Percentiles rank a stretch among this genome's conserved stretches.
Conservation (phyloP, 2,113 vertebrate genomes). For the Actenoides hombroni region DNA sequence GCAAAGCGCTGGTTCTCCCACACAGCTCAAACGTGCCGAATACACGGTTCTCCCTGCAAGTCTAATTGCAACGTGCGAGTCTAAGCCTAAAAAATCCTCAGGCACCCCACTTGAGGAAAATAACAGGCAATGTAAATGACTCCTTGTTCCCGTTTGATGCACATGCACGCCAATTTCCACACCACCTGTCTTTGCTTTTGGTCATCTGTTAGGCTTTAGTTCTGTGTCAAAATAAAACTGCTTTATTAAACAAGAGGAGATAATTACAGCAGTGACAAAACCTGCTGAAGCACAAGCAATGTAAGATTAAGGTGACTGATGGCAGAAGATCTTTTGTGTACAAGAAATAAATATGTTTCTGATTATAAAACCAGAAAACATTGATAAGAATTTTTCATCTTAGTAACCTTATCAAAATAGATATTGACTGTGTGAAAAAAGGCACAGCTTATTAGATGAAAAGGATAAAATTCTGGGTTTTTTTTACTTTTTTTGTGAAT, state of each 20-base stretch:
- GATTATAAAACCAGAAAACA: neutral
- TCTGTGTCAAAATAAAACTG: neutral
- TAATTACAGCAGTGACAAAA: neutral
- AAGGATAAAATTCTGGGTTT: neutral
- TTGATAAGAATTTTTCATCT: neutral
- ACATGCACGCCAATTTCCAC: neutral
- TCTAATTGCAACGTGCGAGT: neutral
- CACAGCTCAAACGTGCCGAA: neutral
- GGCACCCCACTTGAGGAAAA: neutral
- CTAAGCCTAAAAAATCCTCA: neutral
- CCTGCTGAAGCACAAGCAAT: neutral
- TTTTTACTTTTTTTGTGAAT: neutral
- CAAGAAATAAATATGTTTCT: neutral
- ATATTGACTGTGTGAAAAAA: neutral
- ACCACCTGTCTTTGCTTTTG: neutral
- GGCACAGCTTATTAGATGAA: neutral
- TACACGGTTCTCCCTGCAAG: neutral
- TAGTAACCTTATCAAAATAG: neutral
- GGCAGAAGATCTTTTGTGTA: neutral
- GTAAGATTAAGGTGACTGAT: neutral
- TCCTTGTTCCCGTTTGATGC: neutral
- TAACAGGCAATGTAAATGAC: neutral
- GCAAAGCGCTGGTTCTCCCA: neutral
- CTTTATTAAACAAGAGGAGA: neutral
- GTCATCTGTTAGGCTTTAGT: neutral